Percentiles rank a stretch among this genome's conserved stretches.
These are phyloP conservation scores for Sus scrofa DNA, from an alignment of 2,113 vertebrate genomes.

Conservation along the genomic window DNA sequence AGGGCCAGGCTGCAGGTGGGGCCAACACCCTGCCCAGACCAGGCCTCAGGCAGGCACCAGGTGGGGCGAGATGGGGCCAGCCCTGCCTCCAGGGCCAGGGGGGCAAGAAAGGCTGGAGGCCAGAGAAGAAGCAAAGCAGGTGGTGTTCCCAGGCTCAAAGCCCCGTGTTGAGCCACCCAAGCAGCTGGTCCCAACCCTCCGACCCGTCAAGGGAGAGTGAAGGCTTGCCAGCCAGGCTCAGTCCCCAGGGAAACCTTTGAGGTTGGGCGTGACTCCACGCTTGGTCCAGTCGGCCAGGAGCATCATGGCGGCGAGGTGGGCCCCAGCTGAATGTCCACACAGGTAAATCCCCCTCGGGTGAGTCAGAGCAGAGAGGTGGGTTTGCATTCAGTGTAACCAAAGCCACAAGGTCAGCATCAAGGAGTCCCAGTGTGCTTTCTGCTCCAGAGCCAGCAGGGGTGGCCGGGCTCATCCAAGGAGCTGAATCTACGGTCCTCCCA, in stretches of 20 bases:
- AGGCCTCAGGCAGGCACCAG: fast-evolving
- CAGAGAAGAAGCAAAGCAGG: neutral
- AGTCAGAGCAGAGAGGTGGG: neutral
- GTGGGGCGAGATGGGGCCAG: neutral
- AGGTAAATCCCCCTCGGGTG: constrained; percentile 92
- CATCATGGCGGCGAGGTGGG: constrained; percentile 94
- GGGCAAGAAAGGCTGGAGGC: neutral
- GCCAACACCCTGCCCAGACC: too few relatives aligned
- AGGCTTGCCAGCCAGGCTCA: neutral
- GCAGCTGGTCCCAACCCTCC: neutral
- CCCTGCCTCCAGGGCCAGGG: neutral
- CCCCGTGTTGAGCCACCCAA: fast-evolving
- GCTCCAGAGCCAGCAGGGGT: neutral
- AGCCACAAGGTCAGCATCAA: neutral
- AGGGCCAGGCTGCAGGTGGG: neutral
- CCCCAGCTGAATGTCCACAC: constrained; percentile 97
- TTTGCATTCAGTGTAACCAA: neutral
- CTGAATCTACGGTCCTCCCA: neutral
- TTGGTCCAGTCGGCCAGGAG: constrained; percentile 93
- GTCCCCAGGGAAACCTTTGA: constrained; percentile 89
- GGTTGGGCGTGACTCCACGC: constrained; percentile 88
- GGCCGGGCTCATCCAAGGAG: fast-evolving
- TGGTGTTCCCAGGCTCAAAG: fast-evolving
- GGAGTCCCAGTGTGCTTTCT: too few relatives aligned
- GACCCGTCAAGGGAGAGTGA: too few relatives aligned